Conservation (phyloP, 64 coral and sea anemone species). For the Hydrozoanthus tunicans region DNA sequence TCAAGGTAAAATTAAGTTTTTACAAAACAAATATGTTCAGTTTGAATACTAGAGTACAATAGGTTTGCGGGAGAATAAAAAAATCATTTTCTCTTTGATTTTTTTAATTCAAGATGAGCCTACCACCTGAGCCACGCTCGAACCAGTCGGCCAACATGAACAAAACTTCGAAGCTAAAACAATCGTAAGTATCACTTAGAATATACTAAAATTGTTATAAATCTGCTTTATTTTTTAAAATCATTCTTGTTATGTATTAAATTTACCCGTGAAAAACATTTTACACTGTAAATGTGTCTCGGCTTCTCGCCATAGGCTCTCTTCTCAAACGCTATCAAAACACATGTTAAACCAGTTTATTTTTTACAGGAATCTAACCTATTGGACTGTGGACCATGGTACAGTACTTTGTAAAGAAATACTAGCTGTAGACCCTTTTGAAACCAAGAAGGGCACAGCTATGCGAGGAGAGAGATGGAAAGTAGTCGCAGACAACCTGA, state of each 20-base stretch:
- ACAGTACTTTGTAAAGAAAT: constrained; percentile 59
- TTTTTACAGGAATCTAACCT: constrained; percentile 57
- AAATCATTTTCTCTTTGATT: constrained; percentile 42
- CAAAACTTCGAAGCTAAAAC: not conserved
- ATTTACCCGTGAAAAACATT: no score
- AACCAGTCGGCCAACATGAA: not conserved
- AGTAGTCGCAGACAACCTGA: not conserved
- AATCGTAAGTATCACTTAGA: constrained; percentile 53
- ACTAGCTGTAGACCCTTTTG: constrained; percentile 59
- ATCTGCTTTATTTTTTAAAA: constrained; percentile 30
- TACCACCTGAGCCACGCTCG: no score
- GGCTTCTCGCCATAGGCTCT: constrained; percentile 48
- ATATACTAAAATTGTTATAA: constrained; percentile 25
- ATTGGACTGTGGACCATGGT: constrained; percentile 45
- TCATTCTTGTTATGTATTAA: constrained; percentile 44
- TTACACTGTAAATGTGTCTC: not conserved
- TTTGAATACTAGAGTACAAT: no score
- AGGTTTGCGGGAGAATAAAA: constrained; percentile 3
- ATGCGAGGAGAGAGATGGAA: constrained; percentile 53
- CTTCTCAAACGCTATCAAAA: not conserved
- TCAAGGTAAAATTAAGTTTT: no score
- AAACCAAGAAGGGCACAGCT: constrained; percentile 46
- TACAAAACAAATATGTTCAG: no score
- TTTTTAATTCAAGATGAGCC: no score
- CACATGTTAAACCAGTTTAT: constrained; percentile 5